Evolutionary conservation across 2,113 vertebrate species (phyloP).

Genomic region (Illadopsis cleaveri): DNA sequence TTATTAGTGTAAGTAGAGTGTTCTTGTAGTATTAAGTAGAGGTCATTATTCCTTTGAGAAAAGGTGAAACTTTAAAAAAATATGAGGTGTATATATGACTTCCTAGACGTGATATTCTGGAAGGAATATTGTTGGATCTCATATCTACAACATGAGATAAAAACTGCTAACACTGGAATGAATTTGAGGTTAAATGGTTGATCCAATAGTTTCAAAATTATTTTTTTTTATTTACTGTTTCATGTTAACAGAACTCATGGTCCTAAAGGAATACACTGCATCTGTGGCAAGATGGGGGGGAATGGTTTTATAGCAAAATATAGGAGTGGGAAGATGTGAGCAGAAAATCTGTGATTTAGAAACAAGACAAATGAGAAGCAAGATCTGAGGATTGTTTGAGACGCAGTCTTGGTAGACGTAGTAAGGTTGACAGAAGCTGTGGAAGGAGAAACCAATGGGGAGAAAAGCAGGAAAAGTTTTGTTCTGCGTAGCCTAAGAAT

Average conservation of each 20-base stretch:
- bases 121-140: background rate
- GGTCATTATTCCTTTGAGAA: background rate
- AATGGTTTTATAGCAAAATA: background rate
- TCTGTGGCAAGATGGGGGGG: background rate
- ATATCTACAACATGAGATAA: background rate
- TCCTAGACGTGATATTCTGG: background rate
- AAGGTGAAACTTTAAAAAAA: background rate
- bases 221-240: background rate
- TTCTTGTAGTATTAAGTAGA: background rate
- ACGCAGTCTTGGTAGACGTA: background rate
- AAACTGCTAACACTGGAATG: background rate
- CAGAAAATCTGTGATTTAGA: background rate
- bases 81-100: background rate
- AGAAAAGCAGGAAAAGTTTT: background rate
- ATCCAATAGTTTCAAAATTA: background rate
- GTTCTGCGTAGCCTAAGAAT: background rate
- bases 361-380: background rate
- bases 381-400: background rate
- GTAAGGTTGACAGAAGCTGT: background rate
- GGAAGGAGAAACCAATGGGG: background rate
- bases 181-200: background rate
- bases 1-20: background rate
- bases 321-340: background rate
- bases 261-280: background rate
- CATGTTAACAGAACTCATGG: accelerated